phyloP scores from a whole-genome alignment of 2,888 invertebrate species.

The Andricus curvator region DNA sequence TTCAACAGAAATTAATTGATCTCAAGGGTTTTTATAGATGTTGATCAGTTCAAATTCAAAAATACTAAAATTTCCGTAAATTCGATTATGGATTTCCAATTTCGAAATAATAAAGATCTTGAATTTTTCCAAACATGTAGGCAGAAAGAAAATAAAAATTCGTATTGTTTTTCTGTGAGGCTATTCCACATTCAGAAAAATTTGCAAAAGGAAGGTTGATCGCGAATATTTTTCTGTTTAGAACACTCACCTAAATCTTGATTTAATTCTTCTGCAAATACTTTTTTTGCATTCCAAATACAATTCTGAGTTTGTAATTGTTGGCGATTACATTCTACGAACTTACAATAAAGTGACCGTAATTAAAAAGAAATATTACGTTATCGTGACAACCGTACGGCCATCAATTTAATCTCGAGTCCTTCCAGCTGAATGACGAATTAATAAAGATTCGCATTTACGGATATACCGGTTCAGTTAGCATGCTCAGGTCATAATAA shows the following conservation, averaged over 20 bases:
- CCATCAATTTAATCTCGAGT: conserved; percentile 59
- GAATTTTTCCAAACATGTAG: too few relatives aligned
- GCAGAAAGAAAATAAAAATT: background rate
- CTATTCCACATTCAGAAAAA: background rate
- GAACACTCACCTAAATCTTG: background rate
- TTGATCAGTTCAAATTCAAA: too few relatives aligned
- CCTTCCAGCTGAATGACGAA: conserved; percentile 67
- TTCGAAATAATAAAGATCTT: too few relatives aligned
- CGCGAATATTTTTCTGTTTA: too few relatives aligned
- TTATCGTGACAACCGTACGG: conserved; percentile 46
- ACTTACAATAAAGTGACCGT: conserved; percentile 26
- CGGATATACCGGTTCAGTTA: conserved; percentile 62
- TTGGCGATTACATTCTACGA: conserved; percentile 18
- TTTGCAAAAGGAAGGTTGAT: too few relatives aligned
- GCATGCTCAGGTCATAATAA: conserved; percentile 36
- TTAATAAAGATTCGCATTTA: conserved; percentile 65
- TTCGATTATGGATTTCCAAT: too few relatives aligned
- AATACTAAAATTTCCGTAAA: too few relatives aligned
- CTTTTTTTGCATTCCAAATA: background rate
- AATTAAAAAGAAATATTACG: conserved; percentile 45
- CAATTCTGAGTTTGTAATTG: background rate
- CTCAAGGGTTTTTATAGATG: too few relatives aligned
- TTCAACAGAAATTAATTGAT: too few relatives aligned
- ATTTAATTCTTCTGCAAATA: background rate
- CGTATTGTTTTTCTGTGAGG: background rate